Conservation (phyloP, 2,888 invertebrate genomes). For the Dicycla oo region DNA sequence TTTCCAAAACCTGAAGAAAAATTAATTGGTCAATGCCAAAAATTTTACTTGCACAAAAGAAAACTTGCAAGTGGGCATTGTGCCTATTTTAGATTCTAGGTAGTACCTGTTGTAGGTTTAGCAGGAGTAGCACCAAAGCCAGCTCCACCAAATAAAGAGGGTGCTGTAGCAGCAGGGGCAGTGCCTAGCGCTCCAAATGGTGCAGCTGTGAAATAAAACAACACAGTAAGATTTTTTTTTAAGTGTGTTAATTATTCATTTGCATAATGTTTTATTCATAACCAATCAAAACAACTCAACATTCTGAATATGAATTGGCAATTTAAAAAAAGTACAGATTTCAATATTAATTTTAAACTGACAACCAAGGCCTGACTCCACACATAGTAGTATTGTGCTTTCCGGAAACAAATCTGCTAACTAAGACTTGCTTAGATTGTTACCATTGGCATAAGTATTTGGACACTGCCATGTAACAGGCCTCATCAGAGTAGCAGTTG, state of each 20-base stretch:
- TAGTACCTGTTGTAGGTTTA: slow-evolving; percentile 83
- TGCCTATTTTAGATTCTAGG: no score
- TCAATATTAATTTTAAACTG: not conserved
- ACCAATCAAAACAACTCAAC: not conserved
- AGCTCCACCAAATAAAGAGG: slow-evolving; percentile 89
- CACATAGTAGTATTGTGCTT: not conserved
- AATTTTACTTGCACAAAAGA: not conserved
- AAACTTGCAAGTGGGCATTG: not conserved
- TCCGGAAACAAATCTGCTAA: not conserved
- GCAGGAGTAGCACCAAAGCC: slow-evolving; percentile 86
- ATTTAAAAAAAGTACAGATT: not conserved
- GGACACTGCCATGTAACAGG: not conserved
- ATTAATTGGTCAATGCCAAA: not conserved
- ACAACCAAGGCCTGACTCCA: not conserved
- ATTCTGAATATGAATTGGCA: not conserved
- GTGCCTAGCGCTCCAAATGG: slow-evolving; percentile 89
- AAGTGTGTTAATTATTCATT: not conserved
- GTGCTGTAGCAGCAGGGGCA: slow-evolving; percentile 87
- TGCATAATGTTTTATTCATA: not conserved
- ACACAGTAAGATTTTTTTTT: not conserved
- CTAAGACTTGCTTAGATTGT: not conserved
- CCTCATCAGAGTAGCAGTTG: not conserved
- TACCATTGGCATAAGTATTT: not conserved
- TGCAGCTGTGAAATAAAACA: slow-evolving; percentile 69
- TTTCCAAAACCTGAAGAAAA: slow-evolving; percentile 69